Evolutionary conservation across 1,140 invertebrate genomes (phyloP), one percentile per base, ranked within the genome.

Genomic region (Drosophila obscura): DNA sequence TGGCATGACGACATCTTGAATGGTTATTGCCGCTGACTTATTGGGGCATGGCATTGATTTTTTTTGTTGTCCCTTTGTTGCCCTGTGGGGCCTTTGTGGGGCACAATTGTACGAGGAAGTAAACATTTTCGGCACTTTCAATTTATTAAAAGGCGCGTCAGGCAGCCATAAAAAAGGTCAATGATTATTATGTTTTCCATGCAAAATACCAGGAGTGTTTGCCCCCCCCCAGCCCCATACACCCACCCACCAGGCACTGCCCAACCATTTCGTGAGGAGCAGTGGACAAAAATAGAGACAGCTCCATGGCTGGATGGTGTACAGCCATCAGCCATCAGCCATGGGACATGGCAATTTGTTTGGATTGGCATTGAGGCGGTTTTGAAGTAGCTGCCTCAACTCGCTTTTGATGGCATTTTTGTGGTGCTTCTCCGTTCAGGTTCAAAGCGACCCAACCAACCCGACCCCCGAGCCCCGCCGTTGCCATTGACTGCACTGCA

Each of bases 71-170:
- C 35, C 39, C 58, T 67, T 66, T 68, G 56, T 53, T 60, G 11
- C 24, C 35, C 9, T 19, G 19, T 19, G 19, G n/a, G n/a, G 4
- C n/a, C 16, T 41, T 48, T 35, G 9, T 49, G 15, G 41, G 4
- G 31, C 48, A 49, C 77, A 41, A 58, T 56, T 55, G 66, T n/a
- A 19, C 19, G 19, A 62, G 81, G 81, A 80, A 77, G 77, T 85
- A 80, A 83, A 83, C 81, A 75, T 77, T 77, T 77, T 76, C 56
- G 56, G 50, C 46, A 55, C 73, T 77, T 76, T 77, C 73, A 87
- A 85, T 87, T 85, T 81, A 85, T 85, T 85, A 87, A 87, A 85
- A 81, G 73, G 77, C 77, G 68, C 73, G 68, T 77, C 59, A 57
- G 67, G 73, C 46, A 65, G 61, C 73, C 68, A 81, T 85, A 85